These are phyloP conservation scores for Erithacus rubecula DNA, from an alignment of 2,797 vertebrate species.

Conservation along the genomic window DNA sequence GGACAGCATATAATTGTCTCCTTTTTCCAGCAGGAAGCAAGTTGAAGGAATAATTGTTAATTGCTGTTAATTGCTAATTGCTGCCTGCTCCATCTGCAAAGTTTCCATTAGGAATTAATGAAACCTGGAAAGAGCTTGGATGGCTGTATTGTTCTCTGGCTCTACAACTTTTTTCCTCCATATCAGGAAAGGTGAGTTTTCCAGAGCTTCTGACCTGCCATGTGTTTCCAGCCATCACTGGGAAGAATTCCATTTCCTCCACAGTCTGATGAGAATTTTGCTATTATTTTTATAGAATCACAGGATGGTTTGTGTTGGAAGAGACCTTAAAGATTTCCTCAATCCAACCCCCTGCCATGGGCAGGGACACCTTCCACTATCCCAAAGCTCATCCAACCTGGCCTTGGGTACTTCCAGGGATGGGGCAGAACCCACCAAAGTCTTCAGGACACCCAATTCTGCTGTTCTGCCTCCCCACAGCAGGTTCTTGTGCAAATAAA, in stretches of 20 bases:
- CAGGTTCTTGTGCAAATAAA: neutral
- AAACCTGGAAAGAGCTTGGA: neutral
- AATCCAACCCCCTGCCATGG: neutral
- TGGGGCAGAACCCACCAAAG: neutral
- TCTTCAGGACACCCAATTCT: neutral
- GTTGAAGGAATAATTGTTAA: conserved; percentile 44
- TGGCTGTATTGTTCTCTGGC: neutral
- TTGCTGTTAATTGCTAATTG: conserved; percentile 53
- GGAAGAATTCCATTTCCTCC: neutral
- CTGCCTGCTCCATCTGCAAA: conserved; percentile 30
- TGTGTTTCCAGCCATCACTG: neutral
- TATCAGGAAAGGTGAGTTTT: neutral
- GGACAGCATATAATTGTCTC: neutral
- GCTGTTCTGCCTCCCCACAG: neutral
- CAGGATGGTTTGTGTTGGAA: neutral
- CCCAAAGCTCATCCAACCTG: accelerated
- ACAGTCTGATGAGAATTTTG: neutral
- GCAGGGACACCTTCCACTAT: neutral
- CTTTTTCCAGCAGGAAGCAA: conserved; percentile 35
- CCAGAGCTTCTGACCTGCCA: neutral
- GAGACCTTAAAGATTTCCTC: neutral
- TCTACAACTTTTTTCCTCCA: neutral
- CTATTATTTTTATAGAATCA: neutral
- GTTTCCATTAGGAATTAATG: conserved; percentile 30
- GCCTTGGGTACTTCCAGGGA: neutral